Evolutionary conservation across 2,113 vertebrate genomes (phyloP), one percentile per base, ranked within the genome.

Genomic region (Lampris megalopsis): DNA sequence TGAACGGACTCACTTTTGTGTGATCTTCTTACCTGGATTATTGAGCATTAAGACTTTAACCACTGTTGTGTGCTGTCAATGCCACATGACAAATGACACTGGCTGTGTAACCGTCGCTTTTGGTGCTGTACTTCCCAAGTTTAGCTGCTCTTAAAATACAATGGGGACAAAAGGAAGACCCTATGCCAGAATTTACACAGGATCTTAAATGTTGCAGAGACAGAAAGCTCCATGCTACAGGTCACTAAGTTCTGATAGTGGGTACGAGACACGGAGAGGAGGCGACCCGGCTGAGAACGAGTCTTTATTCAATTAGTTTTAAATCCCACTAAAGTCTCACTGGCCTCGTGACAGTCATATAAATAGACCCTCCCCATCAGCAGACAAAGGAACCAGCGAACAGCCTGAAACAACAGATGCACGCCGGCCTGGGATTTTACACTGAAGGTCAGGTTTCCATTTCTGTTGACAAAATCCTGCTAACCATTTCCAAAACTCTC

Each of bases 261-360:
- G 6, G 68, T 54, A 75, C 49, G 37, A 38, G 58, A 75, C 7
- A 60, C 40, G 41, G 24, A 64, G 41, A 80, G 56, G 60, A 40
- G 24, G 35, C 8, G 68, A 74, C 73, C 66, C 63, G 72, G 41
- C 45, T 68, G 6, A 73, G 37, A 82, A 36, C 42, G 13, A 56
- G 47, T 13, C 42, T 50, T 2, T 6, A 67, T 24, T 45, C 41
- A 57, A 49, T 80, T 49, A 36, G 1, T 56, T 24, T 58, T 53
- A n/a, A 54, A 11, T 71, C 43, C 5, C 10, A 78, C 37, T 48
- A 53, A 59, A 79, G 9, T 62, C 5, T 48, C 45, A 37, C 11
- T 35, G 24, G 48, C 63, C 57, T 47, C 70, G 2, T 13, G 24
- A 54, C 3, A 9, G 45, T 65, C 38, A 63, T 24, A 45, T 9